Conservation (phyloP, 2,113 vertebrate species). For the Myotis brandtii region DNA sequence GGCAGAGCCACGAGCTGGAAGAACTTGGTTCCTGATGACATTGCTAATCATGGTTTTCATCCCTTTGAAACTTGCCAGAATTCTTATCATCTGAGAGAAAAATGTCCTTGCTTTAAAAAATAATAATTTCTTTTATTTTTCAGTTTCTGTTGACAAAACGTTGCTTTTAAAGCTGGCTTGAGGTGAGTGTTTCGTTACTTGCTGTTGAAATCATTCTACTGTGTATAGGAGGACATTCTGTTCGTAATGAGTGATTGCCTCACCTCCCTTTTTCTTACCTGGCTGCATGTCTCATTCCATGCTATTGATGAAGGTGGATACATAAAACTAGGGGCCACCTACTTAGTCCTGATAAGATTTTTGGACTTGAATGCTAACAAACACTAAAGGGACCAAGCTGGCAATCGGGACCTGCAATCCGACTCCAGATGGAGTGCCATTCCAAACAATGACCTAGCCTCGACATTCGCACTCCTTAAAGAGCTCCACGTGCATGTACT, state of each 20-base stretch:
- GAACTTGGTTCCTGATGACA: not conserved
- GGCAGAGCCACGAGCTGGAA: not conserved
- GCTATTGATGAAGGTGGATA: not conserved
- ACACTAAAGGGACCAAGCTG: not conserved
- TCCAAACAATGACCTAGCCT: not conserved
- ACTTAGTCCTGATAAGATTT: not conserved
- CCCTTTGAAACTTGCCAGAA: not conserved
- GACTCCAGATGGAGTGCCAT: not conserved
- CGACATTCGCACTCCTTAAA: not conserved
- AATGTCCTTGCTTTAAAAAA: not conserved
- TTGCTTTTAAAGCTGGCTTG: constrained; percentile 8
- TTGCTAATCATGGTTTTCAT: not conserved
- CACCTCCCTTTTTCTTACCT: not conserved
- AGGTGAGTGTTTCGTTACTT: not conserved
- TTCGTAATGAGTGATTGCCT: not conserved
- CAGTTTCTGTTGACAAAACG: not conserved
- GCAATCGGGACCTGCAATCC: not conserved
- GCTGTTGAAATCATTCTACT: not conserved
- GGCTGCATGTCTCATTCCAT: not conserved
- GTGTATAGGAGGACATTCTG: not conserved
- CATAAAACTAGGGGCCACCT: not conserved
- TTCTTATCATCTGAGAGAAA: constrained; percentile 16
- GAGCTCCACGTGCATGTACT: not conserved
- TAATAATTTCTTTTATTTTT: not conserved
- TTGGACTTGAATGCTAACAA: not conserved